These are phyloP conservation scores for Tetropium fuscum DNA, from an alignment of 2,888 invertebrate genomes.

Conservation along the genomic window DNA sequence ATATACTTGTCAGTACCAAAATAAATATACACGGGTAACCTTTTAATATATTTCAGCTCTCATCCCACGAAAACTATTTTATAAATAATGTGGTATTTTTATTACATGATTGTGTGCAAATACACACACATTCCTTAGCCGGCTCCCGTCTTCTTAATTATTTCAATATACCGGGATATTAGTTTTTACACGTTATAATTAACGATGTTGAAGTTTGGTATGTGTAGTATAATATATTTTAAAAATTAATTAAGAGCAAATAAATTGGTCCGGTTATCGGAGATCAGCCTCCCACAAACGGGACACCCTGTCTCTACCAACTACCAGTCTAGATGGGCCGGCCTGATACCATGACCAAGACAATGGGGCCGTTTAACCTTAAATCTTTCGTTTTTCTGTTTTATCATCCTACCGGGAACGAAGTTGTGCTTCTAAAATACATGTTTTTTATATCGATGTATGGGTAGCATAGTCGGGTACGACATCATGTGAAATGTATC, in stretches of 20 bases:
- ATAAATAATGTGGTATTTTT: constrained; percentile 18
- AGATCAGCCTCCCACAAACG: constrained; percentile 40
- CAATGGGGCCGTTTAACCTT: constrained; percentile 35
- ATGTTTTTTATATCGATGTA: neutral
- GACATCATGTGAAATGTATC: too few species aligned
- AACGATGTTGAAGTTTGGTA: constrained; percentile 7
- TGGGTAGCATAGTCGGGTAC: too few species aligned
- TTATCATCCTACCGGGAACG: constrained; percentile 12
- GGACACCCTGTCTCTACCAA: constrained; percentile 34
- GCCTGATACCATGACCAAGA: constrained; percentile 39
- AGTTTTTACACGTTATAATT: constrained; percentile 11
- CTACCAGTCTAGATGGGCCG: constrained; percentile 35
- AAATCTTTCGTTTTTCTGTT: constrained; percentile 11
- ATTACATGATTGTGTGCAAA: constrained; percentile 30
- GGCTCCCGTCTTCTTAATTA: constrained; percentile 4
- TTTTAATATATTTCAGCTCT: constrained; percentile 1
- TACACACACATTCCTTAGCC: neutral
- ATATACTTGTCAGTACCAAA: too few species aligned
- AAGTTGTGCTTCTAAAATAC: neutral
- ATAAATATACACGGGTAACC: too few species aligned
- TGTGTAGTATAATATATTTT: constrained; percentile 23
- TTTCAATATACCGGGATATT: constrained; percentile 7
- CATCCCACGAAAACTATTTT: constrained; percentile 20
- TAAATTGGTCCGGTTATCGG: constrained; percentile 41
- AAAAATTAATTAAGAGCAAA: constrained; percentile 41